Evolutionary conservation across 2,797 vertebrate genomes (phyloP).

Genomic region (Bucorvus abyssinicus): DNA sequence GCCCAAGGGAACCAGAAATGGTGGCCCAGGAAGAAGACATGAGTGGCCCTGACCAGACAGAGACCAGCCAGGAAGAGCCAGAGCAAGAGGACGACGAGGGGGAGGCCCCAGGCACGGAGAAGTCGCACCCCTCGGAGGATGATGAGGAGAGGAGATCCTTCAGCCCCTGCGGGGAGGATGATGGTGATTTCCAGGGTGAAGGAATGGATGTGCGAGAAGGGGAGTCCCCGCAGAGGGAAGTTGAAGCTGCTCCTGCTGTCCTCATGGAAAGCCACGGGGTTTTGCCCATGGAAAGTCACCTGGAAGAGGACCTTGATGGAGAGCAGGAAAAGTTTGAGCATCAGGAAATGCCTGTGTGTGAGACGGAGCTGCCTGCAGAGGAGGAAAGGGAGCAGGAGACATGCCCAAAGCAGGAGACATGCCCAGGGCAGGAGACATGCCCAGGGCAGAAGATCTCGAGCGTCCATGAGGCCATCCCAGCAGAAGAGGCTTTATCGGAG

Average conservation of each 20-base stretch:
- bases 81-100: background rate
- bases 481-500: background rate
- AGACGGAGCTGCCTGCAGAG: background rate
- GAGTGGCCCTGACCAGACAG: background rate
- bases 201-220: background rate
- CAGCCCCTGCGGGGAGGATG: background rate
- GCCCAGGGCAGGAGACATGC: accelerated
- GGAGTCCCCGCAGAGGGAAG: background rate
- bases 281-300: background rate
- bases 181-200: background rate
- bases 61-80: background rate
- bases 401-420: accelerated
- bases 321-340: background rate
- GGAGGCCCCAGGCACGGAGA: background rate
- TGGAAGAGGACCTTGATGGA: background rate
- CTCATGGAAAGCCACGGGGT: background rate
- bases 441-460: accelerated
- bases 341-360: accelerated
- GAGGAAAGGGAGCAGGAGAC: background rate
- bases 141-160: background rate
- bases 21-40: background rate
- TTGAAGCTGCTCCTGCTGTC: background rate
- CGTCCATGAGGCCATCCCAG: background rate
- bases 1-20: background rate
- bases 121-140: background rate